phyloP scores from a whole-genome alignment of 1,140 invertebrate genomes.

The Leptopilina boulardi region DNA sequence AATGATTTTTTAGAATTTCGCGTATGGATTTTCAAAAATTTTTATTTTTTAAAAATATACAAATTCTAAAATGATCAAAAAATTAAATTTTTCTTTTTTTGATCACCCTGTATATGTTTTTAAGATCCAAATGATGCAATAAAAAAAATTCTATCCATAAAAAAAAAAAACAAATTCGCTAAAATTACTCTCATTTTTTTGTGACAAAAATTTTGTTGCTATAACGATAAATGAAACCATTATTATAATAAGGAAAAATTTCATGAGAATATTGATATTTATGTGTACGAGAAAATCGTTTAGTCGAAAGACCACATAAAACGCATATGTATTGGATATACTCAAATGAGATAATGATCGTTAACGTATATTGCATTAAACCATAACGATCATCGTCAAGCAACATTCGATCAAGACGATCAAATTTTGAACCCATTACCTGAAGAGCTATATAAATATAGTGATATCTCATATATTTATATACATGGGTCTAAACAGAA shows the following conservation, averaged over 20 bases:
- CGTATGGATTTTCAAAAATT: no score
- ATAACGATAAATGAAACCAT: background rate
- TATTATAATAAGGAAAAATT: background rate
- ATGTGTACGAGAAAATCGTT: background rate
- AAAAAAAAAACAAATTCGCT: background rate
- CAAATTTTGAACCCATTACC: slow-evolving; percentile 12
- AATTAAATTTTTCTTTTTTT: no score
- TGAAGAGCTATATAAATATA: background rate
- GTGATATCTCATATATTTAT: no score
- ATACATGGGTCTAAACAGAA: no score
- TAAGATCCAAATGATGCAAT: no score
- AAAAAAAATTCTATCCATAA: no score
- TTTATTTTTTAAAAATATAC: no score
- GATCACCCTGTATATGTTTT: no score
- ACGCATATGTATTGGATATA: slow-evolving; percentile 8
- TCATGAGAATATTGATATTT: background rate
- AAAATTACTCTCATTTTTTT: background rate
- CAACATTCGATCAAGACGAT: background rate
- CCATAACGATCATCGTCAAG: background rate
- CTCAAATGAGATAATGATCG: background rate
- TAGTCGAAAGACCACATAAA: background rate
- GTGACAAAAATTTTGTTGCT: no score
- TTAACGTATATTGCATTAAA: slow-evolving; percentile 22
- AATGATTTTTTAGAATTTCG: no score
- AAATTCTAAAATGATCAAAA: no score